Percentiles rank a stretch among this genome's conserved stretches.
Conservation (phyloP, 2,113 vertebrate genomes). For the Willisornis vidua region DNA sequence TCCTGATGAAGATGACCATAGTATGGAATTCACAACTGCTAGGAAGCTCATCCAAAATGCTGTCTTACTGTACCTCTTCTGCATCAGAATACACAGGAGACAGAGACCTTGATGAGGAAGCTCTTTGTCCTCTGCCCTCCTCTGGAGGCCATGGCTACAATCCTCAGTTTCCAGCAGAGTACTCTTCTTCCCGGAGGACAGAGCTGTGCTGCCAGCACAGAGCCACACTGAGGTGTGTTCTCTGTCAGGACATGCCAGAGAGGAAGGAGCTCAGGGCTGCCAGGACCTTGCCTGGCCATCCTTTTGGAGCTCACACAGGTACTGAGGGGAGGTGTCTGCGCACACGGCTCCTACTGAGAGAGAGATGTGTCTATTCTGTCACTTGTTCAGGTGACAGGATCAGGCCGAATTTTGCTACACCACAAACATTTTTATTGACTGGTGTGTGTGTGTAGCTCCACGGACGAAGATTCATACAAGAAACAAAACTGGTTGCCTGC, state of each 20-base stretch:
- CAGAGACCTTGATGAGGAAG: neutral
- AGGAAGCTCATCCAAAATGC: neutral
- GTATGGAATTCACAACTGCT: neutral
- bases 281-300: neutral
- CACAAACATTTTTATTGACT: neutral
- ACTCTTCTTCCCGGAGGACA: neutral
- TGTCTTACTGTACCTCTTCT: neutral
- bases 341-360: rapidly evolving
- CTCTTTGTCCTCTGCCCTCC: neutral
- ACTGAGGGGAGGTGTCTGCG: neutral
- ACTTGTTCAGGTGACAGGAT: neutral
- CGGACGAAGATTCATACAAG: neutral
- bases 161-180: neutral
- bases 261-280: neutral
- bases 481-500: neutral
- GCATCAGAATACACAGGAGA: rapidly evolving
- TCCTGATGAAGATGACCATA: neutral
- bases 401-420: neutral
- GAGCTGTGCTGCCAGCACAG: neutral
- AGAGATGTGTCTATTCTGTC: neutral
- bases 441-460: neutral
- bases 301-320: neutral
- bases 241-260: neutral
- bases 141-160: neutral
- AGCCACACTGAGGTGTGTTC: neutral